Base-by-base conservation (phyloP, 2,797 vertebrate species). In the Liparis tanakae region DNA sequence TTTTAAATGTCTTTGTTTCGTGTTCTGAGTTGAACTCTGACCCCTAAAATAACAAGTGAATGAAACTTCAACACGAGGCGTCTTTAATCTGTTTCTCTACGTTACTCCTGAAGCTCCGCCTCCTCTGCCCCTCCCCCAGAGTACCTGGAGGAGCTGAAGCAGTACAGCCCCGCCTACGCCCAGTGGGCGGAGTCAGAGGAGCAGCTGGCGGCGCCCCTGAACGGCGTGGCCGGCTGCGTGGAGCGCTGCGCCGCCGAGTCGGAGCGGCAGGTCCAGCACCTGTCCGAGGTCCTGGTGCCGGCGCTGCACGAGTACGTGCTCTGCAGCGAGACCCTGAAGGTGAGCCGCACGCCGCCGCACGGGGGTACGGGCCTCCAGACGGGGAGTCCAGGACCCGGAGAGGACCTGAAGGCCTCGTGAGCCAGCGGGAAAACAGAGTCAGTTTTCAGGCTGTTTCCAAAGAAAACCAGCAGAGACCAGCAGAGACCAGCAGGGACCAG, bases 221-320 rank as follows among this genome's bases (percentile, higher is more conserved):
- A 91, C 78, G 94, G 93, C 0, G 75, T 98, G 36, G 95, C 96
- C 30, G 17, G 86, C 90, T 96, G 95, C 72, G 91, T 97, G 14
- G 96, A 97, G 33, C 90, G 81, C 12, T 98, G 96, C 64, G 93
- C 92, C 67, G 93, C 91, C 57, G 96, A 97, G 54, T 95, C 94
- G 0, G 97, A 97, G 51, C 94, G 89, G 78, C 89, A 93, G 57
- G 92, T 96, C 89, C 80, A 91, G 0, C 94, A 95, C 25, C 91
- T 97, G 74, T 94, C 94, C 0, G 94, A 96, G 36, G 86, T 84
- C 46, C 92, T 99, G 39, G 92, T 96, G 46, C 98, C 98, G 0
- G 80, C 92, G 1, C 83, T 99, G n/a, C 97, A 98, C 0, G 97
- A 99, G 60, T 99, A 99, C 0, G 92, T 96, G 67, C 96, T 99